Evolutionary conservation across 2,888 invertebrate genomes (phyloP).

Genomic region (Craniophora ligustri): DNA sequence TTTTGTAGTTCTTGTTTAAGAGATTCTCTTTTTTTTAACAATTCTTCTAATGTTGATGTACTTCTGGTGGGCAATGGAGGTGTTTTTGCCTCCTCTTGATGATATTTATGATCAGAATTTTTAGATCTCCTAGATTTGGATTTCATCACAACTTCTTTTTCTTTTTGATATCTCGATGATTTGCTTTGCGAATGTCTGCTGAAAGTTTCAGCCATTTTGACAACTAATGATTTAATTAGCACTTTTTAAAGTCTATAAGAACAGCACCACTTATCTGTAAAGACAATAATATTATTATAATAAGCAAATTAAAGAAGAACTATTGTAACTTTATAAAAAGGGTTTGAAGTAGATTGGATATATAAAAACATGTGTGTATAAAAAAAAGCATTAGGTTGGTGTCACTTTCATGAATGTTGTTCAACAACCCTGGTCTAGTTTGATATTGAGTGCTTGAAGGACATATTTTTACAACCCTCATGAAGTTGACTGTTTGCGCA

Average conservation of each 20-base stretch:
- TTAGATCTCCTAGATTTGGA: slow-evolving; percentile 62
- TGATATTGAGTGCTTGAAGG: slow-evolving; percentile 12
- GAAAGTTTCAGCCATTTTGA: slow-evolving; percentile 70
- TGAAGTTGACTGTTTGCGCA: slow-evolving; percentile 70
- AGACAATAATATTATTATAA: slow-evolving; percentile 56
- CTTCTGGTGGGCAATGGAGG: slow-evolving; percentile 74
- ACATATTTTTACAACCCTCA: slow-evolving; percentile 62
- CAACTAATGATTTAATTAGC: slow-evolving; percentile 47
- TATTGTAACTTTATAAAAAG: slow-evolving; percentile 42
- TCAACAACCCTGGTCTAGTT: slow-evolving; percentile 15
- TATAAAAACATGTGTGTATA: slow-evolving; percentile 45
- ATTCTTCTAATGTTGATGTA: slow-evolving; percentile 72
- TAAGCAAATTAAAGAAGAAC: slow-evolving; percentile 30
- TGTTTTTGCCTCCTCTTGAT: slow-evolving; percentile 71
- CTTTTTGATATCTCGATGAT: slow-evolving; percentile 63
- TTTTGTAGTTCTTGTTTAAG: slow-evolving; percentile 74
- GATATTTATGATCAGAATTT: slow-evolving; percentile 55
- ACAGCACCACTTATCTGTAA: slow-evolving; percentile 72
- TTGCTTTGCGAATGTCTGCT: slow-evolving; percentile 59
- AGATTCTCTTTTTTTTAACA: slow-evolving; percentile 74
- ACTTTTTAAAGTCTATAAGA: slow-evolving; percentile 47
- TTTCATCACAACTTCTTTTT: slow-evolving; percentile 59
- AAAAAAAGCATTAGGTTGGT: slow-evolving; percentile 63
- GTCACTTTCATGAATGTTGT: slow-evolving; percentile 70
- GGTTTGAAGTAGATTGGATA: slow-evolving; percentile 39